Percentiles rank a stretch among this genome's conserved stretches.
phyloP scores from a whole-genome alignment of 2,888 invertebrate genomes.

The Latheticus oryzae region DNA sequence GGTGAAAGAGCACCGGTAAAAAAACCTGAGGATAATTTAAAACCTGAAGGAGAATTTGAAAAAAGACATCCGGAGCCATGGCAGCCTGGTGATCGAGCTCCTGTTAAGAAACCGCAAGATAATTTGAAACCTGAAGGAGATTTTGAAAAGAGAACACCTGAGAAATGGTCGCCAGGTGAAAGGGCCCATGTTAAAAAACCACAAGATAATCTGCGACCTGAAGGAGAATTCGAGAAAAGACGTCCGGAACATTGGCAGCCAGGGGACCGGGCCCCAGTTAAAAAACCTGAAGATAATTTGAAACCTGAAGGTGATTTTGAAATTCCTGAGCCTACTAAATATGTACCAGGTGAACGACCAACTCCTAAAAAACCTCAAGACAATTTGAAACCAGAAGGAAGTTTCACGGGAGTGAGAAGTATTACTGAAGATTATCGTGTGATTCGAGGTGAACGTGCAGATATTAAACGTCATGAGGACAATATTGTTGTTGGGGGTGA shows the following conservation, averaged over 20 bases:
- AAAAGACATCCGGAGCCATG: constrained; percentile 41
- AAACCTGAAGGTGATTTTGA: constrained; percentile 63
- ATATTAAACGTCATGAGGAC: constrained; percentile 73
- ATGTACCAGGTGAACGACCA: constrained; percentile 60
- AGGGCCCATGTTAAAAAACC: constrained; percentile 62
- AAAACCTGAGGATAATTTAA: constrained; percentile 68
- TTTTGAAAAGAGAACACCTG: constrained; percentile 63
- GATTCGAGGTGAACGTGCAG: constrained; percentile 73
- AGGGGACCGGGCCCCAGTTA: constrained; percentile 63
- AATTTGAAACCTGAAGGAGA: constrained; percentile 66
- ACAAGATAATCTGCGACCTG: constrained; percentile 64
- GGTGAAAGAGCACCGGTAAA: constrained; percentile 65
- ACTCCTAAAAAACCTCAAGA: constrained; percentile 64
- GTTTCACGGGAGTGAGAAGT: constrained; percentile 67
- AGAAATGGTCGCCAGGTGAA: constrained; percentile 60
- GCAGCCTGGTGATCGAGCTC: constrained; percentile 63
- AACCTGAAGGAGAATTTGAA: constrained; percentile 72
- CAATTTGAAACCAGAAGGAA: constrained; percentile 63
- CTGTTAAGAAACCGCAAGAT: constrained; percentile 63
- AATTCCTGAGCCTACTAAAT: constrained; percentile 50
- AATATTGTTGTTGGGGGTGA: constrained; percentile 75
- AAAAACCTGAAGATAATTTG: constrained; percentile 63
- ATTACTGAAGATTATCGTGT: constrained; percentile 71
- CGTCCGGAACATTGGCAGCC: constrained; percentile 65
- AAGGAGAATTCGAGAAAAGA: constrained; percentile 66